Conservation (phyloP, 2,797 vertebrate genomes). For the Nyctibius grandis region DNA sequence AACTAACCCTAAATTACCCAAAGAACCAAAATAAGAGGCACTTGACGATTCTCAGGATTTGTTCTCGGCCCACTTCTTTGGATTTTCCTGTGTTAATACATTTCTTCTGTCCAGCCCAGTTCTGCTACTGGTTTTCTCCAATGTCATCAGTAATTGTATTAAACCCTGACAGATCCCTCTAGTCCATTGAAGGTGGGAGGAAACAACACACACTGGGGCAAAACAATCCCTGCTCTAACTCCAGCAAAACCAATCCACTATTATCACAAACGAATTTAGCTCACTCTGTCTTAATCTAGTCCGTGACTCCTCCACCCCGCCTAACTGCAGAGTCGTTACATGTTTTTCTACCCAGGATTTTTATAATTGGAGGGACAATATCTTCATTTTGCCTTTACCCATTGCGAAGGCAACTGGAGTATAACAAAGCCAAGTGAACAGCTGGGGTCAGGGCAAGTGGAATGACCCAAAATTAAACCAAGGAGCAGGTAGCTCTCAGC, state of each 20-base stretch:
- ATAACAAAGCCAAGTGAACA: background rate
- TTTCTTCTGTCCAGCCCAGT: background rate
- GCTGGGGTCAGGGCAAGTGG: background rate
- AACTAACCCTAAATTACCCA: background rate
- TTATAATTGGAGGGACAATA: background rate
- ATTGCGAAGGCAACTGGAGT: background rate
- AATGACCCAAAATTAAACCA: background rate
- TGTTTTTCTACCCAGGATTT: background rate
- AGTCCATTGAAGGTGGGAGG: background rate
- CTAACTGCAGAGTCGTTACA: background rate
- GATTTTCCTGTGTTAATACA: background rate
- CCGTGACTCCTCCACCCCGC: background rate
- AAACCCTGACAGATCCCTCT: background rate
- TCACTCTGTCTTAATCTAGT: background rate
- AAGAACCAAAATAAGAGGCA: background rate
- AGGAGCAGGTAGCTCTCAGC: background rate
- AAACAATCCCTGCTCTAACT: background rate
- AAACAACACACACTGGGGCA: background rate
- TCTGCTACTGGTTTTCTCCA: background rate
- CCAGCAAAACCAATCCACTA: background rate
- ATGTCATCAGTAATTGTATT: constrained; percentile 16
- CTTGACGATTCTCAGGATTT: background rate
- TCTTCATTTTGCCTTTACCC: background rate
- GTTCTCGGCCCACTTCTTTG: background rate
- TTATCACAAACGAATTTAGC: background rate